These are phyloP conservation scores for Dufourea novaeangliae DNA, from an alignment of 1,140 invertebrate species.

Conservation along the genomic window DNA sequence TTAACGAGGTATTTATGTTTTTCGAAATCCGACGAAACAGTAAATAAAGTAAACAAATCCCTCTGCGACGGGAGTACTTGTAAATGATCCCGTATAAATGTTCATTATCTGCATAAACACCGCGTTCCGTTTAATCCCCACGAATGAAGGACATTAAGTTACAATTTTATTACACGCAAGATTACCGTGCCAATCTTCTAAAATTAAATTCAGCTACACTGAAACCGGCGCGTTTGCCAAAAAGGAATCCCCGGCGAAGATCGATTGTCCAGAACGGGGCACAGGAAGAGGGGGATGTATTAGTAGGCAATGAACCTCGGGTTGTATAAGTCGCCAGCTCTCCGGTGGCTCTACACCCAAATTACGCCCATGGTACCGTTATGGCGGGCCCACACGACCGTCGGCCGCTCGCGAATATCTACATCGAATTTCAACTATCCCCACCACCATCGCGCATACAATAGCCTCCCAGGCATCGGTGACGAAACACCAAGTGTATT, in stretches of 20 bases:
- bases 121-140: too few species aligned
- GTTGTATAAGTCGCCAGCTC: conserved; percentile 43
- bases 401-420: conserved; percentile 35
- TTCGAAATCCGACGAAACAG: too few species aligned
- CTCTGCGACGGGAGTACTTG: too few species aligned
- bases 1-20: too few species aligned
- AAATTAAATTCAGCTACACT: too few species aligned
- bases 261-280: conserved; percentile 14
- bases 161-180: too few species aligned
- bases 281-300: conserved; percentile 42
- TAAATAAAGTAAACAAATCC: too few species aligned
- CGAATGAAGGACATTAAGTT: too few species aligned
- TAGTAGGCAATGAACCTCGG: conserved; percentile 60
- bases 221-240: too few species aligned
- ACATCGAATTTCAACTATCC: conserved; percentile 42
- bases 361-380: conserved; percentile 76
- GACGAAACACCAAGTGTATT: conserved; percentile 8
- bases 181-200: too few species aligned
- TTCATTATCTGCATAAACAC: too few species aligned
- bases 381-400: conserved; percentile 61
- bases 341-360: conserved; percentile 70
- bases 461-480: conserved; percentile 1
- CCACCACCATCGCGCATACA: conserved; percentile 24
- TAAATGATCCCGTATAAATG: too few species aligned
- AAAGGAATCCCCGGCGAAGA: conserved; percentile 12